These are phyloP conservation scores for Ceryle rudis DNA, from an alignment of 2,797 vertebrate species.

Conservation along the genomic window DNA sequence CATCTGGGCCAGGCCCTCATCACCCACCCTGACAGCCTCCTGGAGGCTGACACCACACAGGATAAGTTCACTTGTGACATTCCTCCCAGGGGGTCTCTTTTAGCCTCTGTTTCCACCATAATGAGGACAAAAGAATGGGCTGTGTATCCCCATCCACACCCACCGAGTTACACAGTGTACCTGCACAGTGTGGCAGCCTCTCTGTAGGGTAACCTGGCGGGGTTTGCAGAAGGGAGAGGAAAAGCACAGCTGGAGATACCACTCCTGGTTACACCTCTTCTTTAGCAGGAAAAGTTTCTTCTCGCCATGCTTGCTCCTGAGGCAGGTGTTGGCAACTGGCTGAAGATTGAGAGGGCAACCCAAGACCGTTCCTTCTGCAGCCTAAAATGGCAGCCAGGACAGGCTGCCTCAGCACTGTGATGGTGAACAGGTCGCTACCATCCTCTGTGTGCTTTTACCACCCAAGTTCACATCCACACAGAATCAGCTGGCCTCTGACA, in stretches of 20 bases:
- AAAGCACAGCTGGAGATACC: background rate
- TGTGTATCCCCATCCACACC: background rate
- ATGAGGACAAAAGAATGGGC: background rate
- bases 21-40: background rate
- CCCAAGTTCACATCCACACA: background rate
- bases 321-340: background rate
- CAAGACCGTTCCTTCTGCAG: background rate
- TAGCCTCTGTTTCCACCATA: conserved; percentile 45
- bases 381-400: background rate
- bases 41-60: background rate
- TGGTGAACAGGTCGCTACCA: background rate
- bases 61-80: background rate
- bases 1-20: fast-evolving
- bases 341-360: background rate
- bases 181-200: background rate
- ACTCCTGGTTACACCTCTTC: background rate
- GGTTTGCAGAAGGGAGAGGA: background rate
- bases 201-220: background rate
- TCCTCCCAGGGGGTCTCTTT: background rate
- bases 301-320: fast-evolving
- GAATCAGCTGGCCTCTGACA: background rate
- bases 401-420: fast-evolving
- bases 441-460: background rate
- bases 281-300: background rate
- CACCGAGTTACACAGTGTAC: background rate